phyloP scores from a whole-genome alignment of 92 coral and sea anemone genomes.

The Epizoanthus ramosus region DNA sequence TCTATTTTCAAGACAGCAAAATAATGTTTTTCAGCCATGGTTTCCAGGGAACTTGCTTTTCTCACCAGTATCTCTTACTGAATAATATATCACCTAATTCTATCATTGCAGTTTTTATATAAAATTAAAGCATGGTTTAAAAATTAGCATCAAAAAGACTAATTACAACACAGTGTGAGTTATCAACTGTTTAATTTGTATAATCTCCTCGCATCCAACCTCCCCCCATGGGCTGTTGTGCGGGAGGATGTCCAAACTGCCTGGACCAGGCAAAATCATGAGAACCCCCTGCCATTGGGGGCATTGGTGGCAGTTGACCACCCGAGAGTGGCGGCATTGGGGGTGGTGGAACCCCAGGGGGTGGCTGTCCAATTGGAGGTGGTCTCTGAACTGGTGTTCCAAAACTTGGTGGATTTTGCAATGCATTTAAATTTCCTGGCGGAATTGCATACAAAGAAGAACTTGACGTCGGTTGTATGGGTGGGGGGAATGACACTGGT shows the following conservation, averaged over 20 bases:
- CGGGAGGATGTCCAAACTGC: slow-evolving; percentile 81
- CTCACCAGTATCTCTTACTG: no score
- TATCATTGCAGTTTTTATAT: no score
- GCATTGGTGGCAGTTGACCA: slow-evolving; percentile 74
- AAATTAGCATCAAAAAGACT: no score
- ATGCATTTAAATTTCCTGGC: slow-evolving; percentile 54
- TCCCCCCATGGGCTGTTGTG: slow-evolving; percentile 82
- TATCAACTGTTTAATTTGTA: not conserved
- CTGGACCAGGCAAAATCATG: slow-evolving; percentile 78
- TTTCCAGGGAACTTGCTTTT: no score
- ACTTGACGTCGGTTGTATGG: slow-evolving; percentile 56
- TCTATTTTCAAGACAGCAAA: no score
- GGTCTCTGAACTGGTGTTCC: slow-evolving; percentile 67
- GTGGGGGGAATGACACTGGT: slow-evolving; percentile 61
- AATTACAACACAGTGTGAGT: no score
- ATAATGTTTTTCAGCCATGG: no score
- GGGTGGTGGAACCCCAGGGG: slow-evolving; percentile 76
- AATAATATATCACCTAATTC: no score
- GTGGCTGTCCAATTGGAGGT: slow-evolving; percentile 61
- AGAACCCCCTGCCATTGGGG: slow-evolving; percentile 47
- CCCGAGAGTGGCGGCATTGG: slow-evolving; percentile 69
- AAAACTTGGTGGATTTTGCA: slow-evolving; percentile 77
- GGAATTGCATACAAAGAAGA: slow-evolving; percentile 77
- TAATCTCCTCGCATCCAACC: slow-evolving; percentile 91
- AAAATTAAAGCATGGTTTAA: no score